phyloP scores from a whole-genome alignment of 2,888 invertebrate species.

The Himalopsyche kuldschensis region DNA sequence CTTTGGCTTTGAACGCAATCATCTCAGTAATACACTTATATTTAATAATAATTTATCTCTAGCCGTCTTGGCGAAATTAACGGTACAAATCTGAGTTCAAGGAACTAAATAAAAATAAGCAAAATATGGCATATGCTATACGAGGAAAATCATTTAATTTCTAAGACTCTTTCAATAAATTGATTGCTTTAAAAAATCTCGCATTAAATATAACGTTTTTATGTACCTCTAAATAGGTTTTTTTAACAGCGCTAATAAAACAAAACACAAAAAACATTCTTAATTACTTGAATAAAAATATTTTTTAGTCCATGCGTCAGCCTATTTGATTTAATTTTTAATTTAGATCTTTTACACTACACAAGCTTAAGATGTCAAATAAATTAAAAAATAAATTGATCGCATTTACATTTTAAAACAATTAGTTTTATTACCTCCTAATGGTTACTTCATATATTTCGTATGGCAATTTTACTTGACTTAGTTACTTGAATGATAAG shows the following conservation, averaged over 20 bases:
- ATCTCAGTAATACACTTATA: neutral
- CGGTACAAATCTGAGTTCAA: neutral
- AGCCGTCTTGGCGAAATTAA: neutral
- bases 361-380: neutral
- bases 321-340: neutral
- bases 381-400: neutral
- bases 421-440: neutral
- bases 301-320: neutral
- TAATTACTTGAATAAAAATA: neutral
- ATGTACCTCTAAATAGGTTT: neutral
- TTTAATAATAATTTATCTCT: neutral
- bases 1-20: neutral
- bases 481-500: too few species aligned
- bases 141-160: neutral
- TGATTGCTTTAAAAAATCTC: neutral
- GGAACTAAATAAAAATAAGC: neutral
- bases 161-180: neutral
- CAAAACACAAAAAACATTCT: neutral
- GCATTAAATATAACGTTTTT: neutral
- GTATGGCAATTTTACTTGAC: too few species aligned
- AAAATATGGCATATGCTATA: neutral
- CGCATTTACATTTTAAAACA: neutral
- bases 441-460: neutral
- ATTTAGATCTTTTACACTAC: neutral
- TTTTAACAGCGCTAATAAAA: neutral